Evolutionary conservation across 2,113 vertebrate genomes (phyloP), one percentile per base, ranked within the genome.

Genomic region (Narcine bancroftii): DNA sequence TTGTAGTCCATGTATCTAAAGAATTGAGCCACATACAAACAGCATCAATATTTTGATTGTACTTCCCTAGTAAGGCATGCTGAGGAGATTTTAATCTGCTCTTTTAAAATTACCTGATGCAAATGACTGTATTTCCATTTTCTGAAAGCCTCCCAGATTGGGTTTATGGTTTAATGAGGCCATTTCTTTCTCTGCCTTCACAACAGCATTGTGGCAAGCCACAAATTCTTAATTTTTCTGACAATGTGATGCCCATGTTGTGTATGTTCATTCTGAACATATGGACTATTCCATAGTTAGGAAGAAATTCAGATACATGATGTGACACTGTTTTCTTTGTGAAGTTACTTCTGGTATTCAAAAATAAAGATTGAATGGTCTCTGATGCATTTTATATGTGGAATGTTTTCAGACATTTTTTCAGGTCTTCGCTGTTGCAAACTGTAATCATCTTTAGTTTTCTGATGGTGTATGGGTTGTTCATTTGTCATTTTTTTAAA

Each of bases 81-180:
- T 42, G 6, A 50, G n/a, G 33, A 69, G 21, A 45, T 91, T 91
- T 91, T 69, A 91, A 21, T 65, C 45, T 17, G 24, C 24, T 47
- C 45, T 29, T 6, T 24, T 45, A 66, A 69, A 69, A 91, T 10
- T 0, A 60, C 26, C 53, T 63, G 29, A 42, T 66, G 24, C 56
- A 47, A n/a, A n/a, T n/a, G n/a, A n/a, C 45, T 69, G 29, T 91
- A 66, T 66, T 91, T 21, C 24, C 63, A 91, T 91, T 91, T 66
- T 17, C 7, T 66, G 45, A 39, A 63, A 91, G 39, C 10, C 9
- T 39, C 17, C 19, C 10, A 13, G n/a, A 45, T 15, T 66, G 56
- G 6, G 36, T 56, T 89, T 11, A 7, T 53, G n/a, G 56, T 89
- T 65, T 21, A 42, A 1, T 73, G 71, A 73, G 7, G 36, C 13